These are phyloP conservation scores for Lepidurus couesii DNA, from an alignment of 1,140 invertebrate species.

Conservation along the genomic window DNA sequence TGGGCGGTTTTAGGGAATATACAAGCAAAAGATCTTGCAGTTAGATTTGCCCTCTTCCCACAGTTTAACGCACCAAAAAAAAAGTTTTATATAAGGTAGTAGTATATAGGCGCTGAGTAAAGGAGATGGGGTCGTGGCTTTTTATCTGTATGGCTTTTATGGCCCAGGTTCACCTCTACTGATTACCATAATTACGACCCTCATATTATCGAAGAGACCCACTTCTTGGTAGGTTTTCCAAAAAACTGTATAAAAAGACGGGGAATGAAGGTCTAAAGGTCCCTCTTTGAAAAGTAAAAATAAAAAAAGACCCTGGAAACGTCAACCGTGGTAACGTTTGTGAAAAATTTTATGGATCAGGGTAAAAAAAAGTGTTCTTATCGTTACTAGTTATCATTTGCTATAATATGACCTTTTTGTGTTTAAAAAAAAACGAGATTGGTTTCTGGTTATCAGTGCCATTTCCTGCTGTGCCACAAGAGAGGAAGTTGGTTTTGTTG, in stretches of 20 bases:
- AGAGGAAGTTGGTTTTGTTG: neutral
- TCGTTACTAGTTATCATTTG: neutral
- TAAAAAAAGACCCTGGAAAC: neutral
- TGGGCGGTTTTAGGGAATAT: neutral
- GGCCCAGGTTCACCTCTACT: slow-evolving; percentile 9
- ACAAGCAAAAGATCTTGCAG: neutral
- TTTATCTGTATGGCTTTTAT: slow-evolving; percentile 18
- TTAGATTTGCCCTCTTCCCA: neutral
- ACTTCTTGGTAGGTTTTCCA: slow-evolving; percentile 9
- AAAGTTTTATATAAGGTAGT: neutral
- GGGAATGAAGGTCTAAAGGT: neutral
- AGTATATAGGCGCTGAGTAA: neutral
- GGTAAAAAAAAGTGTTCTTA: neutral
- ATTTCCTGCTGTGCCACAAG: neutral
- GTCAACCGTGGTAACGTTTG: neutral
- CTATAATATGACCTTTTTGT: neutral
- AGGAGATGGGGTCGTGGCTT: neutral
- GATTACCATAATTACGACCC: slow-evolving; percentile 22
- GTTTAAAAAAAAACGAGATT: neutral
- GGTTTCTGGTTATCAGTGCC: neutral
- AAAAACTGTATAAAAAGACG: neutral
- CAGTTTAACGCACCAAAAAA: neutral
- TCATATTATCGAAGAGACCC: slow-evolving; percentile 4
- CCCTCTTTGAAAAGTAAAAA: neutral
- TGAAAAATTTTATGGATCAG: slow-evolving; percentile 1